Evolutionary conservation across 1,140 invertebrate species (phyloP), one percentile per base, ranked within the genome.

Genomic region (Cyclina sinensis): DNA sequence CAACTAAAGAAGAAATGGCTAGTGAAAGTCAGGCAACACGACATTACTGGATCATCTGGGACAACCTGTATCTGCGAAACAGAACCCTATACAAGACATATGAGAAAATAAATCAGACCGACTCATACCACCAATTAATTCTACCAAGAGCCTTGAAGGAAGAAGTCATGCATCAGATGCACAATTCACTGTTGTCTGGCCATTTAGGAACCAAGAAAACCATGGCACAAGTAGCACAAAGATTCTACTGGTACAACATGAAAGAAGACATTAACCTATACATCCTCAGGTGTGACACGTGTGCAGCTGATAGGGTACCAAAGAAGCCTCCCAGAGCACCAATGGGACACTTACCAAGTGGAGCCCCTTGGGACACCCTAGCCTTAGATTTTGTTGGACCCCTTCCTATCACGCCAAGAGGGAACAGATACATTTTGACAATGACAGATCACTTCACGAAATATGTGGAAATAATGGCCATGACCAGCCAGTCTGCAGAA

Each of bases 381-480:
- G 82, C 73, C 4, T 54, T 79, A 24, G 82, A 89, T 35, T 78
- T 86, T 54, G 46, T 51, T n/a, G 82, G 88, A 4, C 86, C n/a
- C 0, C 57, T 85, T 21, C 88, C 82, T n/a, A 7, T 27, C 14
- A 82, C 74, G 14, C 54, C 21, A 16, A 32, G 32, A 32, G 76
- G 90, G 0, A 94, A 92, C 59, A 30, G 79, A 27, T 92, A 91
- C 59, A 87, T 94, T n/a, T 59, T 95, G 16, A 90, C 92, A 0
- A 30, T 92, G 7, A 86, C 89, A 0, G 92, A 93, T 76, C 83
- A 90, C 76, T 94, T 92, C 21, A 93, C 91, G 0, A 90, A 90
- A 57, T 94, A 84, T 74, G 48, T 59, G 0, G 92, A 93, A 76
- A 85, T 81, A 0, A 89, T 89, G 14, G 46, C 94, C 48, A 14